Evolutionary conservation across 2,113 vertebrate genomes (phyloP).

Genomic region (Pterocles burchelli): DNA sequence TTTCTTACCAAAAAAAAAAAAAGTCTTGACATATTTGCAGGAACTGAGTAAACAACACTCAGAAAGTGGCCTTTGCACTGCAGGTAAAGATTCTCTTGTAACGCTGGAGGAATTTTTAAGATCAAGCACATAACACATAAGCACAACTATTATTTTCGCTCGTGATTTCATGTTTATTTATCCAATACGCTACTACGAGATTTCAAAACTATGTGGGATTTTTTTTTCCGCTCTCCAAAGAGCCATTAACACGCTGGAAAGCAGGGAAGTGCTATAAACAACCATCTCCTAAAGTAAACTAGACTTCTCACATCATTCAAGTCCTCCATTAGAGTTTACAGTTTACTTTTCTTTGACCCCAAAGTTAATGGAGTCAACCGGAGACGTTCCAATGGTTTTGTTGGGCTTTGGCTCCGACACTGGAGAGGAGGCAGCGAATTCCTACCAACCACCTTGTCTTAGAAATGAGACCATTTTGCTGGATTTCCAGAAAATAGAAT

Average conservation of each 20-base stretch:
- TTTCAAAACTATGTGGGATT: background rate
- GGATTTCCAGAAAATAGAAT: background rate
- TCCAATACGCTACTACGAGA: background rate
- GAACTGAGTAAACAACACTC: background rate
- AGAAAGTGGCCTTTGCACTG: background rate
- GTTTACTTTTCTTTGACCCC: conserved; percentile 57
- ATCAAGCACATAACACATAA: background rate
- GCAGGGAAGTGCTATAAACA: conserved; percentile 58
- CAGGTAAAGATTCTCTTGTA: background rate
- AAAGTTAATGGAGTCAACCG: conserved; percentile 18
- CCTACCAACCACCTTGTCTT: background rate
- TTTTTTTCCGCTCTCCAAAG: background rate
- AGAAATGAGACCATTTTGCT: background rate
- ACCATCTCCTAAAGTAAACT: conserved; percentile 52
- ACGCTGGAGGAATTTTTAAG: background rate
- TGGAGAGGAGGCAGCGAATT: background rate
- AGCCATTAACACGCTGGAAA: conserved; percentile 21
- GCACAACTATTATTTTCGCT: background rate
- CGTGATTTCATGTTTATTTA: conserved; percentile 2
- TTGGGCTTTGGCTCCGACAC: background rate
- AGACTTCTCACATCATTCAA: conserved; percentile 38
- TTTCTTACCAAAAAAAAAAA: background rate
- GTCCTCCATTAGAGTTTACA: conserved; percentile 53
- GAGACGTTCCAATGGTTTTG: conserved; percentile 18
- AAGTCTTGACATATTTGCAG: background rate